Conservation (phyloP, 2,888 invertebrate genomes). For the Tachina grossa region DNA sequence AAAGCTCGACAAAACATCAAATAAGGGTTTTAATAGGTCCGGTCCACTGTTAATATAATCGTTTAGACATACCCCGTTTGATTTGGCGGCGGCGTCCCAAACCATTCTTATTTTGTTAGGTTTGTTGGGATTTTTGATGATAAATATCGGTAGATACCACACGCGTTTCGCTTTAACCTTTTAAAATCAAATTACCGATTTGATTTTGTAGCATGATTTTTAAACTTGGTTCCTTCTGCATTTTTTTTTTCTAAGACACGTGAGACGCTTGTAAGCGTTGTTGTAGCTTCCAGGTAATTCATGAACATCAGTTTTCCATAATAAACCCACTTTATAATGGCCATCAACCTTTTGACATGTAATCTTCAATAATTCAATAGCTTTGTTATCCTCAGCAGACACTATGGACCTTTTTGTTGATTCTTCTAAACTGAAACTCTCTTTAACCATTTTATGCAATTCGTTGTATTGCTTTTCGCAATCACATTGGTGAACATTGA, state of each 20-base stretch:
- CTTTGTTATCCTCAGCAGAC: slow-evolving; percentile 1
- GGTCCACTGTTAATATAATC: slow-evolving; percentile 75
- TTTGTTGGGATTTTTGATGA: slow-evolving; percentile 73
- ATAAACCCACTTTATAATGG: slow-evolving; percentile 28
- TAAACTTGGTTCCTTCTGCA: background rate
- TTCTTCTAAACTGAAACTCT: slow-evolving; percentile 46
- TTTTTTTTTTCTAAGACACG: background rate
- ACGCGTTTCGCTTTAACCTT: slow-evolving; percentile 61
- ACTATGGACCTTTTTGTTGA: slow-evolving; percentile 3
- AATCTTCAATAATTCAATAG: slow-evolving; percentile 3
- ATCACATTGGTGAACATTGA: slow-evolving; percentile 33
- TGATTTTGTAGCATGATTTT: slow-evolving; percentile 57
- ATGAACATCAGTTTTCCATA: slow-evolving; percentile 23
- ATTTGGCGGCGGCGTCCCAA: slow-evolving; percentile 76
- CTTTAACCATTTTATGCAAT: slow-evolving; percentile 42
- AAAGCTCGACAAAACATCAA: slow-evolving; percentile 55
- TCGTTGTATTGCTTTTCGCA: slow-evolving; percentile 30
- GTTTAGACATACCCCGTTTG: slow-evolving; percentile 64
- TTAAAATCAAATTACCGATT: slow-evolving; percentile 64
- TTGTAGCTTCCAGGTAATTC: slow-evolving; percentile 28
- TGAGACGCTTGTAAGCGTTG: slow-evolving; percentile 9
- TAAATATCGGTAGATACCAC: slow-evolving; percentile 72
- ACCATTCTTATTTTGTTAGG: slow-evolving; percentile 74
- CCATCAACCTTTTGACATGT: slow-evolving; percentile 30
- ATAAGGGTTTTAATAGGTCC: slow-evolving; percentile 71